Conservation (phyloP, 2,113 vertebrate genomes). For the Bungarus multicinctus region DNA sequence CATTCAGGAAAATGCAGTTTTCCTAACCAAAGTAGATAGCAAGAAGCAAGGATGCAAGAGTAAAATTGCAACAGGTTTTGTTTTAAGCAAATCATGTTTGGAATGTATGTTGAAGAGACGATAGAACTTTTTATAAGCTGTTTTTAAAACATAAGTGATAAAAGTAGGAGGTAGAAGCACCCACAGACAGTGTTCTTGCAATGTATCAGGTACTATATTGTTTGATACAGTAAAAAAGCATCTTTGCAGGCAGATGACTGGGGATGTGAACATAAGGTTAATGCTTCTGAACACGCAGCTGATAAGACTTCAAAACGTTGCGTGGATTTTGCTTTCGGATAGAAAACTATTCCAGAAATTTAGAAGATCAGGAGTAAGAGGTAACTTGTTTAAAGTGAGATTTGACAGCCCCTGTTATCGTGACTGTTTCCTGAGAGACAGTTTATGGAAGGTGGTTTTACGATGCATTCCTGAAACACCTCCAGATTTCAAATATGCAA, state of each 20-base stretch:
- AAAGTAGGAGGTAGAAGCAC: not conserved
- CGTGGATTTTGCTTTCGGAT: conserved; percentile 50
- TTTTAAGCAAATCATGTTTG: not conserved
- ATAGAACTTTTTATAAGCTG: conserved; percentile 32
- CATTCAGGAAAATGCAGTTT: not conserved
- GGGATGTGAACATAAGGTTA: conserved; percentile 39
- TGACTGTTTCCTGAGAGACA: conserved; percentile 69
- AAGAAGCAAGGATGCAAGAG: not conserved
- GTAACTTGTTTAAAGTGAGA: conserved; percentile 67
- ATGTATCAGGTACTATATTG: conserved; percentile 1
- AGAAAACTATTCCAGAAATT: conserved; percentile 64
- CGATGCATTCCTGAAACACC: conserved; percentile 77
- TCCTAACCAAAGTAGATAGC: not conserved
- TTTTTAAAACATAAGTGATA: conserved; percentile 10
- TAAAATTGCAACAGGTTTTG: not conserved
- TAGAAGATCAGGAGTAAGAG: conserved; percentile 59
- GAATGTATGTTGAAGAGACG: conserved; percentile 4
- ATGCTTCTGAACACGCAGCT: conserved; percentile 54
- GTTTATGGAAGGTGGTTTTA: conserved; percentile 78
- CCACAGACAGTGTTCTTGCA: conserved; percentile 16
- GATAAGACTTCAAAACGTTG: conserved; percentile 67
- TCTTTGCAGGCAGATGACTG: conserved; percentile 18
- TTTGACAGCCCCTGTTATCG: conserved; percentile 71
- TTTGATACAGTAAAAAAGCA: not conserved
- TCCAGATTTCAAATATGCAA: conserved; percentile 76